These are phyloP conservation scores for Dysdera silvatica DNA, from an alignment of 1,140 invertebrate species.

Conservation along the genomic window DNA sequence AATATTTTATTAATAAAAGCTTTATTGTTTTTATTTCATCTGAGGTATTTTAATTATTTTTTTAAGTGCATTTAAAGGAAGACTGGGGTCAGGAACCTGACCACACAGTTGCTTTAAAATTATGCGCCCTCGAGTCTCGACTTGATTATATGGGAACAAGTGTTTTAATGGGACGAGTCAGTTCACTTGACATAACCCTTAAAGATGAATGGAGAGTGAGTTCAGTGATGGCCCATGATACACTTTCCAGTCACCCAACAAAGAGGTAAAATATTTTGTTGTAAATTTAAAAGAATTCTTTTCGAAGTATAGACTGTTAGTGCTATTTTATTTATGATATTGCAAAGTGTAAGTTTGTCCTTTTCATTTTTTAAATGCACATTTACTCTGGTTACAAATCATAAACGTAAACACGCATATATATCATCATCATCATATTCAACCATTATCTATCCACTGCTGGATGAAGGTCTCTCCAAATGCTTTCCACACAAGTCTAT, in stretches of 20 bases:
- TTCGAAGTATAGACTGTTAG: too few species aligned
- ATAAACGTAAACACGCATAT: too few species aligned
- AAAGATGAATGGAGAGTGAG: slow-evolving; percentile 72
- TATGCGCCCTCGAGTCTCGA: slow-evolving; percentile 75
- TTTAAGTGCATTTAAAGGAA: slow-evolving; percentile 72
- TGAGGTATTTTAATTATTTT: slow-evolving; percentile 18
- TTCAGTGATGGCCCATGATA: slow-evolving; percentile 39
- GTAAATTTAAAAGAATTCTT: neutral
- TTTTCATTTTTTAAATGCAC: neutral
- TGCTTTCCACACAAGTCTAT: too few species aligned
- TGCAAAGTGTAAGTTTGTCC: too few species aligned
- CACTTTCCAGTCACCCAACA: slow-evolving; percentile 35
- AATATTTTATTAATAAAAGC: neutral
- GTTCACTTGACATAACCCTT: slow-evolving; percentile 64
- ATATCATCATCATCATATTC: too few species aligned
- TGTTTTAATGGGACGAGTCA: slow-evolving; percentile 82
- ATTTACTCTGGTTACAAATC: too few species aligned
- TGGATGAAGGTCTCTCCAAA: too few species aligned
- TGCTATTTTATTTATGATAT: too few species aligned
- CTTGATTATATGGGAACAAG: slow-evolving; percentile 88
- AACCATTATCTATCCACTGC: too few species aligned
- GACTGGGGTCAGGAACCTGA: slow-evolving; percentile 81
- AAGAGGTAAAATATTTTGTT: slow-evolving; percentile 32
- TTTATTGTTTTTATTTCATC: neutral
- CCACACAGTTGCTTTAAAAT: slow-evolving; percentile 73